phyloP scores from a whole-genome alignment of 92 coral and sea anemone genomes.

The Zoanthus sansibaricus region DNA sequence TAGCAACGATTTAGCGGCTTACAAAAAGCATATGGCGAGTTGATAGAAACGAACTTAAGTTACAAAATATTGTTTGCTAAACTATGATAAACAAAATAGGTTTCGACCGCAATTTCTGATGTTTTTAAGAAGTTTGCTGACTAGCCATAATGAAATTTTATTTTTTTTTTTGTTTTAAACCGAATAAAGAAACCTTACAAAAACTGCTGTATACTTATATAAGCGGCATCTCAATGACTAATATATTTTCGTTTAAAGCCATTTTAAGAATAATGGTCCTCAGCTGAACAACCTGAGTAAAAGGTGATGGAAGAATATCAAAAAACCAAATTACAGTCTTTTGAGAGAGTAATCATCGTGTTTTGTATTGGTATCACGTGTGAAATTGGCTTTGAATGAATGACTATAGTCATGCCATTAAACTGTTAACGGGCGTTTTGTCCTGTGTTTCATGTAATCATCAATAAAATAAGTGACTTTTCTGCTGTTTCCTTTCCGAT shows the following conservation, averaged over 20 bases:
- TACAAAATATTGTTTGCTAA: background rate
- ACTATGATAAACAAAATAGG: background rate
- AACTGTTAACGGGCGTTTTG: background rate
- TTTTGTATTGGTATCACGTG: conserved; percentile 48
- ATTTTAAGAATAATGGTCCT: conserved; percentile 39
- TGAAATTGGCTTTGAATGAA: conserved; percentile 1
- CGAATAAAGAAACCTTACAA: too few species aligned
- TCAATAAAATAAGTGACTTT: conserved; percentile 18
- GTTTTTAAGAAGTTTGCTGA: background rate
- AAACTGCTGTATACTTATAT: background rate
- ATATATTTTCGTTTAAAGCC: conserved; percentile 48
- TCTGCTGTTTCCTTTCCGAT: background rate
- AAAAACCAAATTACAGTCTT: conserved; percentile 40
- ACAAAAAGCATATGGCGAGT: conserved; percentile 6
- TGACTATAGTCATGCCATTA: conserved; percentile 29
- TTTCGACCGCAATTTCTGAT: background rate
- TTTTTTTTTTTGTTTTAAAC: too few species aligned
- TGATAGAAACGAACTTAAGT: background rate
- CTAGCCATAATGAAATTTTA: background rate
- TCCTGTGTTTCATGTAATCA: background rate
- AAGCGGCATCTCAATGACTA: background rate
- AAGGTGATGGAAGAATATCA: conserved; percentile 43
- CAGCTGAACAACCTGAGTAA: conserved; percentile 71
- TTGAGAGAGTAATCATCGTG: conserved; percentile 32
- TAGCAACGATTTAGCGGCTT: background rate